A percentile compares a stretch with the other conserved stretches of the same genome.
phyloP scores from a whole-genome alignment of 2,888 invertebrate species.

The Torymus aiolomorphi region DNA sequence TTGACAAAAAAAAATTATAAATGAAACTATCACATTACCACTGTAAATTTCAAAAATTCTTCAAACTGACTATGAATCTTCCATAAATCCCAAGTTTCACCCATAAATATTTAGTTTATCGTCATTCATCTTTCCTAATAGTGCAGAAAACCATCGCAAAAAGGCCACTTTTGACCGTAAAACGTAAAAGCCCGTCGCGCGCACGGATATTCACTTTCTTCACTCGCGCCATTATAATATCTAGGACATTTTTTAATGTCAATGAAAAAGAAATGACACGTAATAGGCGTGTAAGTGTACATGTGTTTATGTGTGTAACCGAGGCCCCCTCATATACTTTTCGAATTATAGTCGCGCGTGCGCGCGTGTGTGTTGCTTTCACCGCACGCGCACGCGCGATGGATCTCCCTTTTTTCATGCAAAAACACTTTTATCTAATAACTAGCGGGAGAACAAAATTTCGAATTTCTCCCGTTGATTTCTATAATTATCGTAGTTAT shows the following conservation, averaged over 20 bases:
- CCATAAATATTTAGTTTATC: too few species aligned
- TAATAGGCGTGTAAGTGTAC: neutral
- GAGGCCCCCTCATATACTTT: neutral
- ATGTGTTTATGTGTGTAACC: neutral
- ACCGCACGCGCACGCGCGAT: too few species aligned
- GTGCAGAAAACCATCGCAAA: too few species aligned
- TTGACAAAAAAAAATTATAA: too few species aligned
- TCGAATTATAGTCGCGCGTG: conserved; percentile 1
- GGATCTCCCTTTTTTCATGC: neutral
- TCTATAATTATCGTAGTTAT: neutral
- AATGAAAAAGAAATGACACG: conserved; percentile 26
- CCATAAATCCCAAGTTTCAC: too few species aligned
- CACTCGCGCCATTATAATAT: conserved; percentile 30
- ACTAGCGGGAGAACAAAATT: neutral
- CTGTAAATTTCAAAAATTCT: too few species aligned
- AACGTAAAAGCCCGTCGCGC: conserved; percentile 12
- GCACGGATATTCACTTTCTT: conserved; percentile 29
- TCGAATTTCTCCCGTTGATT: conserved; percentile 23
- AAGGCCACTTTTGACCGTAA: neutral
- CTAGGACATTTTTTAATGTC: conserved; percentile 14
- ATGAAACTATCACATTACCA: too few species aligned
- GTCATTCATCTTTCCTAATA: too few species aligned
- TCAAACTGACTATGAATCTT: too few species aligned
- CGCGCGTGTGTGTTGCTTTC: neutral
- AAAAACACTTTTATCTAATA: conserved; percentile 25